Conservation (phyloP, 2,113 vertebrate genomes). For the Eurypyga helias region DNA sequence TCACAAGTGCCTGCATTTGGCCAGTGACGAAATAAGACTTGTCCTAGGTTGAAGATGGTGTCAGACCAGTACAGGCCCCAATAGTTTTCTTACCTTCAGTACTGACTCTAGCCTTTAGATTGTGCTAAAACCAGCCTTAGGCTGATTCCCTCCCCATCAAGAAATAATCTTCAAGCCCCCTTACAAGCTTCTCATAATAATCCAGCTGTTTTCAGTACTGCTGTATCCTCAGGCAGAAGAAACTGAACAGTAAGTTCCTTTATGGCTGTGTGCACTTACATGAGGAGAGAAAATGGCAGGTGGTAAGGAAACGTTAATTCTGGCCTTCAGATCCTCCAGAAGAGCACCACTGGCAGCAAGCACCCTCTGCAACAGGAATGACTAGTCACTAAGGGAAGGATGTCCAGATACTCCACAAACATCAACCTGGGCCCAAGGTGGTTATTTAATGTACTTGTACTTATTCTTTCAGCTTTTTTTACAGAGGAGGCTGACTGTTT, state of each 20-base stretch:
- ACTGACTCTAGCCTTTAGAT: neutral
- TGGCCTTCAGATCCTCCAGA: constrained; percentile 32
- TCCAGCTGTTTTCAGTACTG: neutral
- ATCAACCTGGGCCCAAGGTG: neutral
- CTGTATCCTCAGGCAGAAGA: neutral
- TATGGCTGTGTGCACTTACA: neutral
- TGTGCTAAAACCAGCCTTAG: neutral
- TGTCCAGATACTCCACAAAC: neutral
- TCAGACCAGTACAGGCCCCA: neutral
- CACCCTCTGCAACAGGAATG: neutral
- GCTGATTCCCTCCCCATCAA: rapidly evolving
- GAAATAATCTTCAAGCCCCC: neutral
- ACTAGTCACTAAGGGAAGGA: neutral
- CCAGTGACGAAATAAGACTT: neutral
- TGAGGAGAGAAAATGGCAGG: neutral
- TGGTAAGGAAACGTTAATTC: neutral
- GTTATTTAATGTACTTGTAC: neutral
- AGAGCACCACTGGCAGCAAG: neutral
- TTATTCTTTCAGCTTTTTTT: neutral
- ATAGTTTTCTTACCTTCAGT: neutral
- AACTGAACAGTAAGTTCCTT: neutral
- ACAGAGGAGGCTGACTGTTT: neutral
- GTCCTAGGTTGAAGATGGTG: neutral
- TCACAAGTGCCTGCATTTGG: neutral
- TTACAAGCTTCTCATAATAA: neutral